A percentile compares a stretch with the other conserved stretches of the same genome.
Evolutionary conservation across 2,888 invertebrate species (phyloP).

Genomic region (Drosophila falleni): DNA sequence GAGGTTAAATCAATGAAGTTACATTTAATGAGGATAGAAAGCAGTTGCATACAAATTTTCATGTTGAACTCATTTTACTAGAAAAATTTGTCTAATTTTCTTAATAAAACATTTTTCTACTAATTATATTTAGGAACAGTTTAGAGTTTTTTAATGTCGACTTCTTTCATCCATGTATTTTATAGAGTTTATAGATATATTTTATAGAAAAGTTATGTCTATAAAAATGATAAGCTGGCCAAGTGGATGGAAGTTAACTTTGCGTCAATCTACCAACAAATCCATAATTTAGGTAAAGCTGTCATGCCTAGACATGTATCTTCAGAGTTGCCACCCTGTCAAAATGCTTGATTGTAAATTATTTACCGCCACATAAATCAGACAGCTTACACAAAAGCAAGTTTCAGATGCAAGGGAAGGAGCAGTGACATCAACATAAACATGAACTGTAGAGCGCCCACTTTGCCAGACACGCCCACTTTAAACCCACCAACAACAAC

Average conservation of each 20-base stretch:
- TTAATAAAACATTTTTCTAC: no score
- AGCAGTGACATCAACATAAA: slow-evolving; percentile 12
- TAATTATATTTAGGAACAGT: no score
- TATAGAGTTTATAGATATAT: no score
- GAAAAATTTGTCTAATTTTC: no score
- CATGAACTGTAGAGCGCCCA: slow-evolving; percentile 23
- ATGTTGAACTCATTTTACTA: no score
- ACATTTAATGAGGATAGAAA: no score
- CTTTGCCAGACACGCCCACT: slow-evolving; percentile 17
- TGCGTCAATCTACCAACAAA: slow-evolving; percentile 31
- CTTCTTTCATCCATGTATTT: no score
- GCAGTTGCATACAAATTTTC: no score
- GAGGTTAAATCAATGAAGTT: neutral
- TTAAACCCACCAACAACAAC: slow-evolving; percentile 8
- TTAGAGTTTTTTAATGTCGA: no score
- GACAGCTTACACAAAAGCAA: slow-evolving; percentile 40
- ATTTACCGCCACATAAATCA: slow-evolving; percentile 74
- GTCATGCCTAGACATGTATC: slow-evolving; percentile 35
- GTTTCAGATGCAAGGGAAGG: slow-evolving; percentile 17
- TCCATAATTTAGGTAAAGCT: slow-evolving; percentile 41
- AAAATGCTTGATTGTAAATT: slow-evolving; percentile 57
- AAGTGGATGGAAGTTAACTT: slow-evolving; percentile 9
- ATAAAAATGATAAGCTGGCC: slow-evolving; percentile 23
- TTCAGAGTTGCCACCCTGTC: slow-evolving; percentile 36
- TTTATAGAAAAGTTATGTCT: neutral